Conservation (phyloP, 1,140 invertebrate species). For the Lethocerus indicus region DNA sequence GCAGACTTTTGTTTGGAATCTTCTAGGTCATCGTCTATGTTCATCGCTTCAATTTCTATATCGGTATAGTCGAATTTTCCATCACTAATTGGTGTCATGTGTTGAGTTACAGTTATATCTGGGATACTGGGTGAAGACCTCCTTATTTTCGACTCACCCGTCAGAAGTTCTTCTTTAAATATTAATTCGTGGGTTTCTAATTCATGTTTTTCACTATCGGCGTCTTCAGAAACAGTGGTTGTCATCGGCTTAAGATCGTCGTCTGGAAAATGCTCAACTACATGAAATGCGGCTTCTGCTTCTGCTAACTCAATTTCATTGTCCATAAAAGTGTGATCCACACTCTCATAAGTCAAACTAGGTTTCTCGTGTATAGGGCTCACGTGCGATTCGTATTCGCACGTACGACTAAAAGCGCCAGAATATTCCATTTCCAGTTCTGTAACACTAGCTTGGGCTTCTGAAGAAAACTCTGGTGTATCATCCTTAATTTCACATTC, state of each 20-base stretch:
- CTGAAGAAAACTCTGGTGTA: conserved; percentile 22
- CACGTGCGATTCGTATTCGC: conserved; percentile 20
- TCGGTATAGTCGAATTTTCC: conserved; percentile 31
- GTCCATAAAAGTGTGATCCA: conserved; percentile 17
- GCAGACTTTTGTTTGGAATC: conserved; percentile 23
- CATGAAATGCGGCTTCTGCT: conserved; percentile 30
- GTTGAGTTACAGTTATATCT: conserved; percentile 49
- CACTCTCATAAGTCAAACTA: conserved; percentile 8
- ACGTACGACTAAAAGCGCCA: conserved; percentile 18
- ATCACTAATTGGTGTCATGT: conserved; percentile 31
- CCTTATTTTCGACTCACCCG: conserved; percentile 27
- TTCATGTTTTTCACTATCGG: conserved; percentile 31
- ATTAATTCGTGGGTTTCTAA: conserved; percentile 27
- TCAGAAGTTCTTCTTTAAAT: conserved; percentile 27
- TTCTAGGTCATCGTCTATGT: conserved; percentile 12
- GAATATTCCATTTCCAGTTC: conserved; percentile 21
- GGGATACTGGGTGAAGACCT: conserved; percentile 35
- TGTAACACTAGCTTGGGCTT: conserved; percentile 20
- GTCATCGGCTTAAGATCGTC: conserved; percentile 24
- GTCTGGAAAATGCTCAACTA: conserved; percentile 26
- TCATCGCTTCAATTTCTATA: conserved; percentile 26
- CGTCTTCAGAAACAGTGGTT: conserved; percentile 33
- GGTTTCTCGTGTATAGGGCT: conserved; percentile 20
- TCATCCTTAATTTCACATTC: conserved; percentile 24
- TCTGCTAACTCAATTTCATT: conserved; percentile 28